These are phyloP conservation scores for Chitala chitala DNA, from an alignment of 2,113 vertebrate species.

Conservation along the genomic window DNA sequence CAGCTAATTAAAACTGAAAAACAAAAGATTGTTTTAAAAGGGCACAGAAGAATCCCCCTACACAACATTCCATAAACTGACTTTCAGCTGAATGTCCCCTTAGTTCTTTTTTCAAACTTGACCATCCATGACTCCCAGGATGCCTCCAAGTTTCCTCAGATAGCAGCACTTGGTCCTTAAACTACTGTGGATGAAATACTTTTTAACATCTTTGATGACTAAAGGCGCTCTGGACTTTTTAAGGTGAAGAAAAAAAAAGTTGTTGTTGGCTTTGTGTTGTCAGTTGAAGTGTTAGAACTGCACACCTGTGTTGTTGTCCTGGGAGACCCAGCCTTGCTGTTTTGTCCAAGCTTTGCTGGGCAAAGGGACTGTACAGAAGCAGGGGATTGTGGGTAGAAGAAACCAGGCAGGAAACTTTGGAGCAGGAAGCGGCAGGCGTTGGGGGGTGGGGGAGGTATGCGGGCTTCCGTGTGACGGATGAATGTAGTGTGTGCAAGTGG, in stretches of 20 bases:
- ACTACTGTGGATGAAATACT: too few species aligned
- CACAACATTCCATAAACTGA: too few species aligned
- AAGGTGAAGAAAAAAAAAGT: not conserved
- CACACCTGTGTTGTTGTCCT: not conserved
- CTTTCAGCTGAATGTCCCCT: too few species aligned
- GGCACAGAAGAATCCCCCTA: too few species aligned
- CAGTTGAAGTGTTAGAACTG: not conserved
- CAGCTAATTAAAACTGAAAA: too few species aligned
- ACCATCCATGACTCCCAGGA: too few species aligned
- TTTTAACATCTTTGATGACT: not conserved
- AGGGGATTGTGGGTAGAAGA: not conserved
- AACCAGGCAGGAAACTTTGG: not conserved
- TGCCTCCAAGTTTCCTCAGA: not conserved
- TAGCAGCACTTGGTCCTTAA: too few species aligned
- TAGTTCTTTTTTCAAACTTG: too few species aligned
- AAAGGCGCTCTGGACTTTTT: not conserved
- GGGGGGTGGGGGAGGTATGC: not conserved
- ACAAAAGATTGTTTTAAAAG: too few species aligned
- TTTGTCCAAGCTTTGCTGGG: too few species aligned
- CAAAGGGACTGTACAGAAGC: not conserved
- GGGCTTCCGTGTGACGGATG: not conserved
- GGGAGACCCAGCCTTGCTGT: too few species aligned
- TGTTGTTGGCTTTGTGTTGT: not conserved
- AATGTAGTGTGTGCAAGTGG: not conserved
- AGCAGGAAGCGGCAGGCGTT: not conserved